Evolutionary conservation across 2,888 invertebrate genomes (phyloP).

Genomic region (Mantis religiosa): DNA sequence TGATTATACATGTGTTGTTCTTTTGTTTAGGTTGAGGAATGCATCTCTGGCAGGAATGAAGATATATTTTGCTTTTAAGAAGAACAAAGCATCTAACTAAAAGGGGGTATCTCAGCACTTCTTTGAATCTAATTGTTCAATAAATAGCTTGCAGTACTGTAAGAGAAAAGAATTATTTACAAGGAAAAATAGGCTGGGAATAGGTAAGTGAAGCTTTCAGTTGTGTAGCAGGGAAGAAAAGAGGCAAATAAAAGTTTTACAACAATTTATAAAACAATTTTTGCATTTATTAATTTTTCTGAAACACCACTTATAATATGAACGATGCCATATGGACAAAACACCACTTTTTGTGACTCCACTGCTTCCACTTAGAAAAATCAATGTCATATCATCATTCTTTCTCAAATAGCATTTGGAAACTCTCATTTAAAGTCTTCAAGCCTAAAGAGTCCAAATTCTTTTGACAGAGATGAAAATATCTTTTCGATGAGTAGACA

Average conservation of each 20-base stretch:
- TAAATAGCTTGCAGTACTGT: background rate
- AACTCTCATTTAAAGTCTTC: slow-evolving; percentile 2
- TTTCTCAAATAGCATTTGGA: slow-evolving; percentile 11
- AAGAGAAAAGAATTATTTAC: background rate
- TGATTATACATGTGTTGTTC: no score
- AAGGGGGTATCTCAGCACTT: no score
- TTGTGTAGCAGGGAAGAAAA: background rate
- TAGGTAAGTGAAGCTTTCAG: background rate
- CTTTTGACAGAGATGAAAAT: slow-evolving; percentile 25
- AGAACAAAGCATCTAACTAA: no score
- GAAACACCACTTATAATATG: slow-evolving; percentile 24
- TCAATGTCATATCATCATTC: slow-evolving; percentile 13
- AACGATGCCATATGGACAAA: slow-evolving; percentile 22
- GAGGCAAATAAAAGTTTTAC: background rate
- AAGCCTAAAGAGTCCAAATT: slow-evolving; percentile 10
- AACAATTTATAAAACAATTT: slow-evolving; percentile 21
- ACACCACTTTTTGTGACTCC: slow-evolving; percentile 6
- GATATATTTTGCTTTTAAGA: no score
- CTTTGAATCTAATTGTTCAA: background rate
- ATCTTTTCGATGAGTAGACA: slow-evolving; percentile 24
- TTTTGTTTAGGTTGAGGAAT: no score
- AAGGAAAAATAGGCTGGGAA: background rate
- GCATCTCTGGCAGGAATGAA: no score
- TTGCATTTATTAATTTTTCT: slow-evolving; percentile 21
- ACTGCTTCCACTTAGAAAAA: slow-evolving; percentile 18